phyloP scores from a whole-genome alignment of 2,797 vertebrate genomes.

The Anniella stebbinsi region DNA sequence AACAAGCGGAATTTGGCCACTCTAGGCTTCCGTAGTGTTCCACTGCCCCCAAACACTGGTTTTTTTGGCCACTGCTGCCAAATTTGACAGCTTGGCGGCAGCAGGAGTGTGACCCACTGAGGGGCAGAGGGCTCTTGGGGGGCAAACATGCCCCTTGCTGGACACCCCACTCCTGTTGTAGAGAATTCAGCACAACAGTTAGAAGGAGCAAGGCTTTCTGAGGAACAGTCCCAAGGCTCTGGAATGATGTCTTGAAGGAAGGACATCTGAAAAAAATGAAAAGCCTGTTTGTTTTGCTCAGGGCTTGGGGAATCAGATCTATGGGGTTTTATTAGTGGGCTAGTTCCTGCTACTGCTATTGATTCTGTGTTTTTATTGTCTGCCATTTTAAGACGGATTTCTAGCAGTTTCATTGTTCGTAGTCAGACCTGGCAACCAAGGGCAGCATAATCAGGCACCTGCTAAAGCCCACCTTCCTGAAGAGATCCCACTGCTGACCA shows the following conservation, averaged over 20 bases:
- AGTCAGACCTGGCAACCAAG: background rate
- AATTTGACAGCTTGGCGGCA: too few relatives aligned
- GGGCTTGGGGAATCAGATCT: background rate
- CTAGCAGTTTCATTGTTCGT: background rate
- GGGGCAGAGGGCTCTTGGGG: too few relatives aligned
- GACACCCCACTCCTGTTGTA: too few relatives aligned
- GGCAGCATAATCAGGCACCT: background rate
- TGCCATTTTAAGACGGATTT: background rate
- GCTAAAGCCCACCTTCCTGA: background rate
- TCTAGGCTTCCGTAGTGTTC: too few relatives aligned
- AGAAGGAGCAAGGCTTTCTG: background rate
- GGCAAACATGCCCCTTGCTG: too few relatives aligned
- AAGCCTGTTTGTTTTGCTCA: background rate
- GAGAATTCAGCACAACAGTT: background rate
- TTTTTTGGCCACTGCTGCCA: too few relatives aligned
- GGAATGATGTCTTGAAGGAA: background rate
- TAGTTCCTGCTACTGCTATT: background rate
- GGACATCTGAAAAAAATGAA: background rate
- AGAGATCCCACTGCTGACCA: background rate
- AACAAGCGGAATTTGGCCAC: too few relatives aligned
- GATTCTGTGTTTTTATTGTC: conserved; percentile 2
- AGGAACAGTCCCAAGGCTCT: background rate
- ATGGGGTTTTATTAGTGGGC: background rate
- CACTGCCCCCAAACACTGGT: too few relatives aligned
- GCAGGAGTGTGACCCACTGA: too few relatives aligned